These are phyloP conservation scores for Engraulis encrasicolus DNA, from an alignment of 2,113 vertebrate species.

Conservation along the genomic window DNA sequence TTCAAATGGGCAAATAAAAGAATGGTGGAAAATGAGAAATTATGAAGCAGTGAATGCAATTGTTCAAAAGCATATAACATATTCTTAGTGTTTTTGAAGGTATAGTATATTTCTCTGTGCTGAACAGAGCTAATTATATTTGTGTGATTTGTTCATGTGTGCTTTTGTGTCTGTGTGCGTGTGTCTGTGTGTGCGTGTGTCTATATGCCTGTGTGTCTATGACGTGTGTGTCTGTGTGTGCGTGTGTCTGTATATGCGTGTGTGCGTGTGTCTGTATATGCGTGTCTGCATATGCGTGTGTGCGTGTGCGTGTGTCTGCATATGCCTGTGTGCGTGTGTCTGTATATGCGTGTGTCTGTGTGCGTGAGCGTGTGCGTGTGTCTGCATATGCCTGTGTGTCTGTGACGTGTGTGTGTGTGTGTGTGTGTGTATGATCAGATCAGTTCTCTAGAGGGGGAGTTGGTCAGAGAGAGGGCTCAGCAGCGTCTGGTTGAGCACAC, in stretches of 20 bases:
- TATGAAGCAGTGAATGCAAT: not conserved
- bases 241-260: not conserved
- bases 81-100: no score
- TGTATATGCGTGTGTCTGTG: constrained; percentile 19
- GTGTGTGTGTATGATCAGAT: constrained; percentile 53
- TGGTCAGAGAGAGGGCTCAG: constrained; percentile 72
- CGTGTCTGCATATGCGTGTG: no score
- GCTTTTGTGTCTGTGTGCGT: constrained; percentile 6
- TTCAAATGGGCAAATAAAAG: not conserved
- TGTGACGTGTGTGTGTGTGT: not conserved
- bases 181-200: constrained; percentile 11
- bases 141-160: no score
- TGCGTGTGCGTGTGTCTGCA: not conserved
- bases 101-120: not conserved
- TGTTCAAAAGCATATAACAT: no score
- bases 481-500: constrained; percentile 73
- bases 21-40: not conserved
- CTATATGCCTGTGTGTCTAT: no score
- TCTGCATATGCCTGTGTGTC: constrained; percentile 15
- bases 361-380: constrained; percentile 19
- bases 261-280: not conserved
- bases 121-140: no score
- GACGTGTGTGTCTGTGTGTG: constrained; percentile 22
- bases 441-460: constrained; percentile 60
- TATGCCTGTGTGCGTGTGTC: constrained; percentile 1